Percentiles rank a stretch among this genome's conserved stretches.
Evolutionary conservation across 2,888 invertebrate genomes (phyloP).

Genomic region (Cristatella mucedo): DNA sequence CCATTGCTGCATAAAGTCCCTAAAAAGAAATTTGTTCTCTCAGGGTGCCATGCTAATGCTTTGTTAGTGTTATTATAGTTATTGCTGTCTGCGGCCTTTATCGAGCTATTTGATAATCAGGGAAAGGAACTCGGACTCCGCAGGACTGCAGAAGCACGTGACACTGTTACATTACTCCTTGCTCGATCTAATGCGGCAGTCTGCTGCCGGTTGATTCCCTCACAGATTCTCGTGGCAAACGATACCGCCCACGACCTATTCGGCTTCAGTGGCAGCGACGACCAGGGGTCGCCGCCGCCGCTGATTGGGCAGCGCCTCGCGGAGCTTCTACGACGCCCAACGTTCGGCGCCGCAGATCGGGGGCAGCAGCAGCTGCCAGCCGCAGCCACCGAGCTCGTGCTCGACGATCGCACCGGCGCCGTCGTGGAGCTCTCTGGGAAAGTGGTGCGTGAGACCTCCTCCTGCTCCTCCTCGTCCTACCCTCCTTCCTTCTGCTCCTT

Average conservation of each 20-base stretch:
- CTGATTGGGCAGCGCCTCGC: constrained; percentile 41
- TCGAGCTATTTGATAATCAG: too few species aligned
- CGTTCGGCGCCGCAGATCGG: constrained; percentile 26
- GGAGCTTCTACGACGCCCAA: constrained; percentile 24
- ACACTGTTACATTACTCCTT: too few species aligned
- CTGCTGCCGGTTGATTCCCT: too few species aligned
- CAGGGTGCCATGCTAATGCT: too few species aligned
- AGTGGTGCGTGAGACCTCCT: constrained; percentile 36
- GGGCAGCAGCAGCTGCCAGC: constrained; percentile 16
- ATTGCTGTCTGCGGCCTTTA: too few species aligned
- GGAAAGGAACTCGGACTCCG: too few species aligned
- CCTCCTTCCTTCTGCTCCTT: constrained; percentile 3
- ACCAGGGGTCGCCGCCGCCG: constrained; percentile 19
- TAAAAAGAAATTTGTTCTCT: too few species aligned
- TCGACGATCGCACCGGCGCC: constrained; percentile 41
- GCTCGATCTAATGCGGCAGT: too few species aligned
- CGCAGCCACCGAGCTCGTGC: constrained; percentile 31
- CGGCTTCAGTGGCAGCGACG: constrained; percentile 34
- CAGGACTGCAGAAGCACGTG: too few species aligned
- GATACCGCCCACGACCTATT: constrained; percentile 46
- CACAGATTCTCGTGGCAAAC: too few species aligned
- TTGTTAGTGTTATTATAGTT: too few species aligned
- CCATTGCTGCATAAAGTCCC: too few species aligned
- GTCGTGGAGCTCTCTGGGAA: constrained; percentile 50
- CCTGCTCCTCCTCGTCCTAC: not conserved